phyloP scores from a whole-genome alignment of 2,888 invertebrate species.

The Emmelina monodactyla region DNA sequence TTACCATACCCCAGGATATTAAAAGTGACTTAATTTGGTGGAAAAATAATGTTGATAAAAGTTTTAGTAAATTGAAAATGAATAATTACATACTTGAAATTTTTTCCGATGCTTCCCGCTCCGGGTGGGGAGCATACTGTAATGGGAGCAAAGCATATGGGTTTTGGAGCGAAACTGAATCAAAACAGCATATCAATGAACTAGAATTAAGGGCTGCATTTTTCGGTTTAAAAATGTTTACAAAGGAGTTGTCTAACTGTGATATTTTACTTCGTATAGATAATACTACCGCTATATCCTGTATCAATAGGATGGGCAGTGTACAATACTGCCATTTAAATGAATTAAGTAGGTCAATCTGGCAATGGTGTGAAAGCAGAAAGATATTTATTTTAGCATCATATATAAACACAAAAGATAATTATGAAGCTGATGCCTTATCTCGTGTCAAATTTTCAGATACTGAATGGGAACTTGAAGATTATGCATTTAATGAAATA shows the following conservation, averaged over 20 bases:
- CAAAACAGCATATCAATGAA: conserved; percentile 10
- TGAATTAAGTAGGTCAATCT: conserved; percentile 18
- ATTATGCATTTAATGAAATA: conserved; percentile 12
- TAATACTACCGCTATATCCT: conserved; percentile 17
- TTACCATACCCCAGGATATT: not conserved
- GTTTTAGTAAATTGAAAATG: conserved; percentile 6
- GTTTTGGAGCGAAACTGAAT: conserved; percentile 2
- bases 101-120: conserved; percentile 16
- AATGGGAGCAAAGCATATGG: conserved; percentile 3
- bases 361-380: conserved; percentile 12
- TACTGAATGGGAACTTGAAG: conserved; percentile 15
- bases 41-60: conserved; percentile 7
- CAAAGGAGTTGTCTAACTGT: conserved; percentile 5
- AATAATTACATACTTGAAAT: conserved; percentile 13
- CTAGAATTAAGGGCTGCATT: conserved; percentile 2
- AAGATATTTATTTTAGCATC: conserved; percentile 16
- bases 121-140: conserved; percentile 16
- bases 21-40: conserved; percentile 12
- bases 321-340: conserved; percentile 15
- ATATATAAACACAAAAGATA: conserved; percentile 16
- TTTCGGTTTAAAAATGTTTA: not conserved
- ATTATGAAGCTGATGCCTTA: conserved; percentile 13
- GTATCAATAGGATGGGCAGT: conserved; percentile 17
- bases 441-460: conserved; percentile 9
- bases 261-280: conserved; percentile 16